phyloP scores from a whole-genome alignment of 2,797 vertebrate genomes.

The Neomorphus geoffroyi region DNA sequence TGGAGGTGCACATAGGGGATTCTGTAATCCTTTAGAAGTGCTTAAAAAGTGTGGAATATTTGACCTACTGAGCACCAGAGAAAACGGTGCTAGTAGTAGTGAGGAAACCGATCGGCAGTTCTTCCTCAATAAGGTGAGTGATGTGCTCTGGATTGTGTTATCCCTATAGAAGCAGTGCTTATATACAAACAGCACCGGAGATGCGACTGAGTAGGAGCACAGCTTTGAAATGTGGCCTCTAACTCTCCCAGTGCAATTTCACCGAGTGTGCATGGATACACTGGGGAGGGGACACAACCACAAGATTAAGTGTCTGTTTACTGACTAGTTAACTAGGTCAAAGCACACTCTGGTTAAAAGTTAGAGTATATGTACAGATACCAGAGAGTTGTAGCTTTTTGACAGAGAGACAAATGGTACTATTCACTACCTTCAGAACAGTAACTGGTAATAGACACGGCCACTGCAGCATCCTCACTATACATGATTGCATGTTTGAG shows the following conservation, averaged over 20 bases:
- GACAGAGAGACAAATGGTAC: not conserved
- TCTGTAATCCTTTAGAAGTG: constrained; percentile 52
- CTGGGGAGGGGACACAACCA: not conserved
- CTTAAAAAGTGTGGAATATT: constrained; percentile 22
- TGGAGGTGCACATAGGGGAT: constrained; percentile 64
- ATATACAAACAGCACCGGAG: not conserved
- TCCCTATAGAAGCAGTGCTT: not conserved
- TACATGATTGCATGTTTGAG: constrained; percentile 1
- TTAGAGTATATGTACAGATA: not conserved
- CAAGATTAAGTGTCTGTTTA: not conserved
- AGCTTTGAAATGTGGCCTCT: not conserved
- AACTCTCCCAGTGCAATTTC: not conserved
- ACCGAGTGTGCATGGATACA: not conserved
- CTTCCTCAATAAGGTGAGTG: not conserved
- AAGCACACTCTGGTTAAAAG: not conserved
- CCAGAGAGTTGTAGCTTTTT: not conserved
- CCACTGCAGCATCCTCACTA: not conserved
- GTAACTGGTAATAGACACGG: not conserved
- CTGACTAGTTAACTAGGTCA: not conserved
- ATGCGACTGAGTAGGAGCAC: not conserved
- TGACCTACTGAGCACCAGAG: accelerated
- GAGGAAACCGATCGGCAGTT: not conserved
- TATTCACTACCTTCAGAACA: not conserved
- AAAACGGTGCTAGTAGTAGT: not conserved
- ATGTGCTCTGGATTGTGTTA: not conserved